Conservation (phyloP, 2,113 vertebrate genomes). For the Rafetus swinhoei region DNA sequence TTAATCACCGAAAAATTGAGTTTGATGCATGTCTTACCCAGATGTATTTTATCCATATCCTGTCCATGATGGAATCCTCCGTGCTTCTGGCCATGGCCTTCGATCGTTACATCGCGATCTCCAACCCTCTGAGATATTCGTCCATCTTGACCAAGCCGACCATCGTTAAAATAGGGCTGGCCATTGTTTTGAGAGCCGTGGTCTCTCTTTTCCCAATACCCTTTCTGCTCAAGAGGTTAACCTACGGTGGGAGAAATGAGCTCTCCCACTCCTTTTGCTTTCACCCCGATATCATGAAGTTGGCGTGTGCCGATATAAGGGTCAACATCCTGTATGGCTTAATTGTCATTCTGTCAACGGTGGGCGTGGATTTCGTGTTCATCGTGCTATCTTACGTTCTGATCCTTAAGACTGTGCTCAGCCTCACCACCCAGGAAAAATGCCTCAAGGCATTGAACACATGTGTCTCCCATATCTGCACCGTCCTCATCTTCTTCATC, state of each 20-base stretch:
- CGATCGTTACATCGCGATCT: constrained; percentile 74
- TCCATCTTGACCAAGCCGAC: constrained; percentile 59
- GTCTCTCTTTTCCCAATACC: constrained; percentile 64
- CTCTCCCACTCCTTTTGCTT: constrained; percentile 78
- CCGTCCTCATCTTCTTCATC: constrained; percentile 74
- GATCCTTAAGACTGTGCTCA: constrained; percentile 63
- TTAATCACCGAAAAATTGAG: constrained; percentile 38
- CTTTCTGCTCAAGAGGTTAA: constrained; percentile 68
- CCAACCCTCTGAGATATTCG: constrained; percentile 65
- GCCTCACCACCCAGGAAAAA: constrained; percentile 62
- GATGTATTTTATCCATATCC: constrained; percentile 76
- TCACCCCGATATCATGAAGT: constrained; percentile 78
- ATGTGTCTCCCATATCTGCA: constrained; percentile 74
- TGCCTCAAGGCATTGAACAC: constrained; percentile 64
- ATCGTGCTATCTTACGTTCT: constrained; percentile 75
- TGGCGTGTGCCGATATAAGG: constrained; percentile 65
- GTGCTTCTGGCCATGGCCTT: constrained; percentile 79
- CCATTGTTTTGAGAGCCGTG: constrained; percentile 9
- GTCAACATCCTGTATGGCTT: constrained; percentile 73
- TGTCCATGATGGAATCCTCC: constrained; percentile 74
- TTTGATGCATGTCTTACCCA: constrained; percentile 75
- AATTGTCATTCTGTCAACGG: constrained; percentile 56
- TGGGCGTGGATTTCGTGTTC: constrained; percentile 72
- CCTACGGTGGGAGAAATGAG: constrained; percentile 54
- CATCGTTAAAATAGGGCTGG: constrained; percentile 59